Evolutionary conservation across 1,140 invertebrate genomes (phyloP), one percentile per base, ranked within the genome.

Genomic region (Theocolax elegans): DNA sequence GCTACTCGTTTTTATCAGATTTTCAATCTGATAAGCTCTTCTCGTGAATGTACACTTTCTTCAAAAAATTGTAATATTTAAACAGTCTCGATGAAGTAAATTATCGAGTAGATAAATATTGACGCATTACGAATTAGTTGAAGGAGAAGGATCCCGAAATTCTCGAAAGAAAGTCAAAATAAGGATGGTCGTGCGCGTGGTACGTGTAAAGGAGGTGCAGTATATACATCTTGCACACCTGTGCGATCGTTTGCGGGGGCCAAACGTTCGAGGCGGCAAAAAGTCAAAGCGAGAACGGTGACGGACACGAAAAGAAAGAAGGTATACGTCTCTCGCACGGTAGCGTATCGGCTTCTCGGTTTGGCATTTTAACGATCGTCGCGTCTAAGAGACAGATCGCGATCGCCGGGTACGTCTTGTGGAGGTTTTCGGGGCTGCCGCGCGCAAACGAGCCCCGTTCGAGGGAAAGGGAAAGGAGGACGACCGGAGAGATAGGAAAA

Each of bases 301-400:
- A 58, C 54, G 54, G 15, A 31, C 27, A 17, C 27, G 1, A 15
- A 31, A n/a, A 25, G 48, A 13, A 1, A n/a, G n/a, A n/a, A n/a
- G n/a, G n/a, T n/a, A n/a, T n/a, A 1, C 4, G 3, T 17, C 0
- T 38, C 40, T 19, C 72, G 76, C 74, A 76, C 73, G 72, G 75
- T 75, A 75, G 72, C 73, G 71, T 72, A 74, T 77, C 75, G 68
- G 25, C 27, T 13, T 17, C 19, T 58, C 54, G n/a, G n/a, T 25
- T 44, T 63, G 77, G 80, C 69, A 78, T 81, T 80, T 81, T 81
- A 80, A 81, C 79, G 76, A 80, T 77, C 76, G 64, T 56, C 68
- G 67, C 73, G 73, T 74, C 74, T 75, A 78, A 75, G 74, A 73
- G 75, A 78, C 74, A 78, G 76, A 79, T 81, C 75, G 70, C 67